Base-by-base conservation (phyloP, 2,113 vertebrate genomes). In the Burhinus oedicnemus region DNA sequence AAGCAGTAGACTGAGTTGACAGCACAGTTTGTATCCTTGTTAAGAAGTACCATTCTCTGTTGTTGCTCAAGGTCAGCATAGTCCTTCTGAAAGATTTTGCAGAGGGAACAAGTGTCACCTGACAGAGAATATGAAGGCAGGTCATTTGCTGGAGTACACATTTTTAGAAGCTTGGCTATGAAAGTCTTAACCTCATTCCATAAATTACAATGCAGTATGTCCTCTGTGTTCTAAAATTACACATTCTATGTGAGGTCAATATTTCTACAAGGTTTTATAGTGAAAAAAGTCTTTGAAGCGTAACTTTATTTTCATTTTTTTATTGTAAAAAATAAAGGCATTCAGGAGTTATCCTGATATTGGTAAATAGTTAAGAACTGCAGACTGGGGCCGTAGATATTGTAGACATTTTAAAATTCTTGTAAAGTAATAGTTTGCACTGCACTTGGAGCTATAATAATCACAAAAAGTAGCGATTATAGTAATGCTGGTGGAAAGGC, bases 31-130 rank as follows among this genome's bases (percentile, higher is more conserved):
- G n/a, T 72, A 47, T 62, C 55, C 44, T 36, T 5, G 5, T 79
- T 87, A 87, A 83, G 92, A 93, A 94, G 85, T 49, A 80, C n/a
- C 36, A 19, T 91, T 94, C 51, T 65, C 36, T 92, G 3, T 75
- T 75, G 72, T 60, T 81, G 60, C 61, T 95, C 85, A 97, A 97
- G 93, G 95, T 96, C 87, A 93, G 51, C 60, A 68, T 19, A 77
- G 58, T 60, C 79, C 52, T 96, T 87, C 52, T 83, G 87, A 88
- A 94, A 95, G 69, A 71, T 61, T 96, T 86, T 89, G 26, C 40
- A 86, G 51, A 64, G 36, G 22, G 76, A 81, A 72, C 23, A 91
- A 93, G 51, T 79, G 85, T 62, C 84, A 92, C 58, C 49, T 80
- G 55, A 81, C 54, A 92, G 51, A 62, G 42, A 87, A 83, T 64